phyloP scores from a whole-genome alignment of 2,797 vertebrate genomes.

The Labeo calbasu region DNA sequence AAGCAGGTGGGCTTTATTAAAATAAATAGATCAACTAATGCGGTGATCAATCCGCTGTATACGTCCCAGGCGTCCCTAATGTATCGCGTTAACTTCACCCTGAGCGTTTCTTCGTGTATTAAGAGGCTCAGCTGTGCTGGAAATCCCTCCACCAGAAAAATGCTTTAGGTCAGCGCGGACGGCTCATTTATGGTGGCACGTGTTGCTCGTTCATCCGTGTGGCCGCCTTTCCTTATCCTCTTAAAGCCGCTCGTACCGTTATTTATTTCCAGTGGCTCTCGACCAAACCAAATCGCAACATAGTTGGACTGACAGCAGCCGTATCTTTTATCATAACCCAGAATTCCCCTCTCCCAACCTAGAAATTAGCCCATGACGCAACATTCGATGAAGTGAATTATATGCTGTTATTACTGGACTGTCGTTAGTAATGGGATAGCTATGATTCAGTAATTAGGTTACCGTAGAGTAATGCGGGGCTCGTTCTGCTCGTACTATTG shows the following conservation, averaged over 20 bases:
- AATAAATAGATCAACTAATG: slow-evolving; percentile 56
- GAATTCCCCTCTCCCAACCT: slow-evolving; percentile 37
- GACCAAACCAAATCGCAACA: slow-evolving; percentile 42
- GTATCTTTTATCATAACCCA: slow-evolving; percentile 37
- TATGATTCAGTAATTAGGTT: slow-evolving; percentile 52
- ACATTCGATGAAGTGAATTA: slow-evolving; percentile 47
- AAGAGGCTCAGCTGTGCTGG: slow-evolving; percentile 48
- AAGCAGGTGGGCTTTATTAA: slow-evolving; percentile 55
- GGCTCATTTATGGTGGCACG: slow-evolving; percentile 53
- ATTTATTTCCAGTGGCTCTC: slow-evolving; percentile 24
- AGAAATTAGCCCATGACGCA: slow-evolving; percentile 53
- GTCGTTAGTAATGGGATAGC: slow-evolving; percentile 52
- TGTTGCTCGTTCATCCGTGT: background rate
- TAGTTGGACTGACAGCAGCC: slow-evolving; percentile 32
- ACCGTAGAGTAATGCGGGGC: slow-evolving; percentile 39
- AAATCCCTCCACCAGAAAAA: slow-evolving; percentile 56
- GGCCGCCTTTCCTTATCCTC: slow-evolving; percentile 12
- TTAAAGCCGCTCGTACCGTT: background rate
- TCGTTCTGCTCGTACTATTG: slow-evolving; percentile 39
- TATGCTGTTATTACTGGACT: slow-evolving; percentile 49
- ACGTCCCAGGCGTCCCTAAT: slow-evolving; percentile 10
- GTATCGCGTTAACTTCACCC: slow-evolving; percentile 24
- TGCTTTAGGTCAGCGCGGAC: slow-evolving; percentile 52
- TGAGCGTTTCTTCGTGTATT: background rate
- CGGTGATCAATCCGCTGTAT: slow-evolving; percentile 48